These are phyloP conservation scores for Ectemnius continuus DNA, from an alignment of 2,888 invertebrate genomes.

Conservation along the genomic window DNA sequence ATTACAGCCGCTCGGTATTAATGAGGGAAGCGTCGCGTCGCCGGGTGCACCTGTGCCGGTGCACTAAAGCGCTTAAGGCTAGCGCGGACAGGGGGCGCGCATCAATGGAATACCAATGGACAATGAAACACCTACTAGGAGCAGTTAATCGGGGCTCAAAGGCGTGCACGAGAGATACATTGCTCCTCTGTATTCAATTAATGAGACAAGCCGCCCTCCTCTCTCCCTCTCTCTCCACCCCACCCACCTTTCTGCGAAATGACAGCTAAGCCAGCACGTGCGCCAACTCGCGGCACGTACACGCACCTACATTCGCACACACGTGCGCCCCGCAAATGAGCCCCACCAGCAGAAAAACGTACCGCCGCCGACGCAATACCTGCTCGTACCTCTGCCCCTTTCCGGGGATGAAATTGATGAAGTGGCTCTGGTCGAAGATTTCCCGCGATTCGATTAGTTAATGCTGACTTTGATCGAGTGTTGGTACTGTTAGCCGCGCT, in stretches of 20 bases:
- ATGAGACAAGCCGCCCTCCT: constrained; percentile 46
- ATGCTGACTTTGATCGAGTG: no score
- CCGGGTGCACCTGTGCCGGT: no score
- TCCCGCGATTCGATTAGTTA: no score
- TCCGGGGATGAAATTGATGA: no score
- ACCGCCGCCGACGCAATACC: no score
- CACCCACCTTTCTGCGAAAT: constrained; percentile 22
- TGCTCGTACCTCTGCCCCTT: no score
- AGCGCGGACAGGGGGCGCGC: neutral
- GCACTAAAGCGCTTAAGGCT: no score
- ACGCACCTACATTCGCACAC: neutral
- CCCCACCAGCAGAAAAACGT: no score
- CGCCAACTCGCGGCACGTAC: neutral
- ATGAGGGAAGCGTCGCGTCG: no score
- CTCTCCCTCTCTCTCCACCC: constrained; percentile 22
- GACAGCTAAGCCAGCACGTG: constrained; percentile 38
- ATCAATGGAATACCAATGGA: neutral
- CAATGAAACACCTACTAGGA: constrained; percentile 56
- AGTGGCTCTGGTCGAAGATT: no score
- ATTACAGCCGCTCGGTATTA: no score
- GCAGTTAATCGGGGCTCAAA: constrained; percentile 12
- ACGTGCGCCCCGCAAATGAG: neutral
- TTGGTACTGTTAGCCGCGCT: no score
- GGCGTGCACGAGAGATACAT: constrained; percentile 27
- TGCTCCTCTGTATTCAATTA: constrained; percentile 55